phyloP scores from a whole-genome alignment of 1,140 invertebrate species.

The Philopotamus ludificatus region DNA sequence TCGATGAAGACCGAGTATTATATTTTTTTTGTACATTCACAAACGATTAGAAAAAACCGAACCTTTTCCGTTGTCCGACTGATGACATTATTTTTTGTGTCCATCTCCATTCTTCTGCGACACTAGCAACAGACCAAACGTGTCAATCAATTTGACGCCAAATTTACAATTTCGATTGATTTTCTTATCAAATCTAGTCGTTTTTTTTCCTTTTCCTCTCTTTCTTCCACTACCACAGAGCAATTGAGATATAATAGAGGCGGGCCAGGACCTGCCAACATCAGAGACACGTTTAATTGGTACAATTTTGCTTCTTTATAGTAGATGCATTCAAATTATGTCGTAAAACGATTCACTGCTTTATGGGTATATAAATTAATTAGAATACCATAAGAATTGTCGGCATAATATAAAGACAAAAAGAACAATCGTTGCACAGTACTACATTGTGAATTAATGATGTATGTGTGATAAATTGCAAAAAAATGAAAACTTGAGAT shows the following conservation, averaged over 20 bases:
- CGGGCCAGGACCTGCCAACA: conserved; percentile 2
- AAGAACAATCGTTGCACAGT: too few species aligned
- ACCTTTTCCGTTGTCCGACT: conserved; percentile 9
- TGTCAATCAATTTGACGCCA: conserved; percentile 20
- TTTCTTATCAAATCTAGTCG: not conserved
- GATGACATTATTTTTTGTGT: conserved; percentile 26
- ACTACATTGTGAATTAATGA: too few species aligned
- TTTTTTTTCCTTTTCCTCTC: conserved; percentile 5
- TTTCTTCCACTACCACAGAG: not conserved
- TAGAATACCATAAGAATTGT: not conserved
- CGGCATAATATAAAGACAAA: not conserved
- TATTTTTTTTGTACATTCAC: conserved; percentile 15
- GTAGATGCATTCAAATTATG: conserved; percentile 30
- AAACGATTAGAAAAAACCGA: conserved; percentile 18
- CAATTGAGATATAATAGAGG: conserved; percentile 11
- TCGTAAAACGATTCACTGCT: conserved; percentile 29
- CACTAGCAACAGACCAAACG: conserved; percentile 13
- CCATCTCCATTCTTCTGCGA: too few species aligned
- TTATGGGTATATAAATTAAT: conserved; percentile 30
- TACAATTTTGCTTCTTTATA: conserved; percentile 27
- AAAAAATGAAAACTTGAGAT: too few species aligned
- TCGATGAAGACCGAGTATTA: too few species aligned
- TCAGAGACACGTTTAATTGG: conserved; percentile 32
- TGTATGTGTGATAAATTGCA: too few species aligned
- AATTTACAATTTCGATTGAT: conserved; percentile 17